Evolutionary conservation across 2,888 invertebrate genomes (phyloP).

Genomic region (Formica aserva): DNA sequence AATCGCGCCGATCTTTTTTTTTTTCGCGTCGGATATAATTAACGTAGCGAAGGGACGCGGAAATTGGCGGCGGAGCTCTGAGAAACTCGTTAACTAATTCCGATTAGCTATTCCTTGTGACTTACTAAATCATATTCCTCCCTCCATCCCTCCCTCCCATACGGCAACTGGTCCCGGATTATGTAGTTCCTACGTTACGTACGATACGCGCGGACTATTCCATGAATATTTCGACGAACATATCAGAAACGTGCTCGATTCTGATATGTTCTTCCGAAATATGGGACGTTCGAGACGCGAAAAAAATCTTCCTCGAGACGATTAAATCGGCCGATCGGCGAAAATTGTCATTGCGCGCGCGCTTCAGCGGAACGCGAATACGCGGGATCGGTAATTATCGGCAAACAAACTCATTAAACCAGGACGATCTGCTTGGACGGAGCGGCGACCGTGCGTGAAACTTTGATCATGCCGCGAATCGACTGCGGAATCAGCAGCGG

Average conservation of each 20-base stretch:
- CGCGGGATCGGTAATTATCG: constrained; percentile 70
- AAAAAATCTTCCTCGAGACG: background rate
- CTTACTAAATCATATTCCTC: constrained; percentile 37
- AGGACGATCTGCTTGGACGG: constrained; percentile 71
- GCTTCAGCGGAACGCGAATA: constrained; percentile 51
- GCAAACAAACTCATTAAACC: constrained; percentile 78
- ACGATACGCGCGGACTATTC: constrained; percentile 1
- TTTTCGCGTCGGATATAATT: constrained; percentile 32
- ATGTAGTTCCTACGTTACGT: background rate
- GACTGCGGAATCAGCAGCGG: constrained; percentile 73
- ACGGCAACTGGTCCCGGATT: constrained; percentile 46
- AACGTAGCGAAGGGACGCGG: constrained; percentile 1
- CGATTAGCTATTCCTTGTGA: constrained; percentile 56
- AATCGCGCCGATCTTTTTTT: constrained; percentile 21
- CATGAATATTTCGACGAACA: background rate
- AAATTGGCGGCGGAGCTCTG: constrained; percentile 4
- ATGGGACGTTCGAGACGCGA: background rate
- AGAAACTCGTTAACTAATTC: constrained; percentile 52
- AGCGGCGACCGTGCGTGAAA: constrained; percentile 77
- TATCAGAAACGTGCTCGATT: constrained; percentile 8
- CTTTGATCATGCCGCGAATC: constrained; percentile 78
- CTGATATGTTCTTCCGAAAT: background rate
- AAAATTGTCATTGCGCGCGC: constrained; percentile 52
- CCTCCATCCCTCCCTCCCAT: background rate
- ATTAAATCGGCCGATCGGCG: background rate